Evolutionary conservation across 1,140 invertebrate genomes (phyloP).

Genomic region (Drosophila sechellia): DNA sequence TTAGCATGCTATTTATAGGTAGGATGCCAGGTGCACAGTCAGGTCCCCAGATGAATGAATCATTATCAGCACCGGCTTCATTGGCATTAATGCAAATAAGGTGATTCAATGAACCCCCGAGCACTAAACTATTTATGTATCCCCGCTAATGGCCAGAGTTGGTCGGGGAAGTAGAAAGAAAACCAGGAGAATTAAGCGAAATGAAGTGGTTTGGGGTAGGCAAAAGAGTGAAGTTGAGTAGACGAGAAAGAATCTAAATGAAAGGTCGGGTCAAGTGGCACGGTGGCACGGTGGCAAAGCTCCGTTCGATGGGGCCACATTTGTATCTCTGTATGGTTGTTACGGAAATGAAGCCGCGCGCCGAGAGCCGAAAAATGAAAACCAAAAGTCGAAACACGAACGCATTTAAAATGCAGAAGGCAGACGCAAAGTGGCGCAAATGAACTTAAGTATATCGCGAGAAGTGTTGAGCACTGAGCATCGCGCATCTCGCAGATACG

Average conservation of each 20-base stretch:
- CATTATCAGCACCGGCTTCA: constrained; percentile 6
- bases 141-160: background rate
- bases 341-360: constrained; percentile 19
- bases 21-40: constrained; percentile 3
- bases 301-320: constrained; percentile 53
- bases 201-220: constrained; percentile 33
- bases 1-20: constrained; percentile 43
- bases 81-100: constrained; percentile 21
- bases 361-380: constrained; percentile 5
- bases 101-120: constrained; percentile 17
- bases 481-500: constrained; percentile 43
- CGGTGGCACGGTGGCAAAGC: constrained; percentile 56
- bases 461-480: constrained; percentile 43
- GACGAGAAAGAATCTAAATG: constrained; percentile 21
- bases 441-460: constrained; percentile 74
- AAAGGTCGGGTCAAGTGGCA: constrained; percentile 43
- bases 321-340: constrained; percentile 23
- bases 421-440: constrained; percentile 71
- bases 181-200: constrained; percentile 29
- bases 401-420: constrained; percentile 71
- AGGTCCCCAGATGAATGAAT: constrained; percentile 10
- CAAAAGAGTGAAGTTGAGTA: constrained; percentile 3
- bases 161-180: constrained; percentile 2
- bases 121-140: constrained; percentile 30
- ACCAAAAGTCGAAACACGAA: constrained; percentile 30